Evolutionary conservation across 2,888 invertebrate species (phyloP), one percentile per base, ranked within the genome.

Genomic region (Sceliomorpha sp.): DNA sequence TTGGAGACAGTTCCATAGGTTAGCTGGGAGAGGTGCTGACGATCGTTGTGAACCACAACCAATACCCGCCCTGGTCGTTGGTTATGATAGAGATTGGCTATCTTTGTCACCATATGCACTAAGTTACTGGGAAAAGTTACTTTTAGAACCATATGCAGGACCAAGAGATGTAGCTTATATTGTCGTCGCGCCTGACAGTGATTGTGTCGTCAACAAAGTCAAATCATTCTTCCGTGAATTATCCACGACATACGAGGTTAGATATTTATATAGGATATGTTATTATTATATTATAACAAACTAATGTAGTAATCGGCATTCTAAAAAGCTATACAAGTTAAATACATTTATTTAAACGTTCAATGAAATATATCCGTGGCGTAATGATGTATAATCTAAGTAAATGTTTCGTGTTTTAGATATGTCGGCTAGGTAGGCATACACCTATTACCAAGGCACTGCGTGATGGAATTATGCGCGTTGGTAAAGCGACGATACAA

Each of bases 11-110:
- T 98, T 99, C 89, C 98, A 98, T 90, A 92, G 97, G 63, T 91
- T 98, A 66, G 98, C 98, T 31, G 98, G 98, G 5, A 91, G 98
- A 85, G 97, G 97, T 53, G 96, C 97, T 55, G 96, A 96, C 86
- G 98, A 98, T 87, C 94, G 97, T 72, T 98, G 97, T 89, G 98
- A 98, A 86, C 98, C 98, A 26, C 98, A 98, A 89, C 98, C 98
- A 0, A 96, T 98, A 80, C 98, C 98, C 13, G 95, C 96, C 2
- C 91, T 98, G 37, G 93, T 98, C 53, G 97, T 98, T 31, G 98
- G 98, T 0, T 95, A 96, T 89, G 98, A 98, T 84, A 94, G 96
- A 80, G 98, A 99, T 85, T 97, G 98, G 96, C 90, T 98, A 37
- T 94, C 97, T 3, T 90, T 98, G 31, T 96, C 98, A n/a, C 98